Percentiles rank a stretch among this genome's conserved stretches.
Evolutionary conservation across 2,113 vertebrate genomes (phyloP).

Genomic region (Heptranchias perlo): DNA sequence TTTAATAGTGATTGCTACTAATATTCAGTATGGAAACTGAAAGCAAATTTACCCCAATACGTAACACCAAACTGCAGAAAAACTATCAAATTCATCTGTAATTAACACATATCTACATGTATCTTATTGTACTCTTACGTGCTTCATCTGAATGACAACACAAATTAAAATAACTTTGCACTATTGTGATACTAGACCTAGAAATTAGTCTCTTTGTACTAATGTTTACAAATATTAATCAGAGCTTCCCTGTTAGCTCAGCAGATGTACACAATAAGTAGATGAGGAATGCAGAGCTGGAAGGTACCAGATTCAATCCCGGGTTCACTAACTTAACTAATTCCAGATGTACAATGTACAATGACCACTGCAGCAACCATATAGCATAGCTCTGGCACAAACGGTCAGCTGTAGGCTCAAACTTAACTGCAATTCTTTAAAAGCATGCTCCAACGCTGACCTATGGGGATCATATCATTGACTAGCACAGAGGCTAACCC

Average conservation of each 20-base stretch:
- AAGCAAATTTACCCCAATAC: neutral
- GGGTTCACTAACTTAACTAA: neutral
- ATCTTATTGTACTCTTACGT: neutral
- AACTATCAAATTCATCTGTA: neutral
- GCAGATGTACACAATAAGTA: neutral
- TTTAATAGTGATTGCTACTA: neutral
- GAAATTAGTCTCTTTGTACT: neutral
- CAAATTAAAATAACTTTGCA: neutral
- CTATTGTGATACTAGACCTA: neutral
- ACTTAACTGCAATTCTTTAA: neutral
- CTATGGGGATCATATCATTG: neutral
- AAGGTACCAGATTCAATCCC: neutral
- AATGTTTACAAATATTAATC: neutral
- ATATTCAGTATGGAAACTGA: neutral
- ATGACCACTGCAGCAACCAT: too few relatives aligned
- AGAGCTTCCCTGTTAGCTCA: neutral
- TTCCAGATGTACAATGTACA: too few relatives aligned
- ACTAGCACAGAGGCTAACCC: neutral
- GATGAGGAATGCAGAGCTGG: neutral
- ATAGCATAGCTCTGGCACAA: too few relatives aligned
- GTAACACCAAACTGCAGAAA: neutral
- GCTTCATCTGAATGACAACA: neutral
- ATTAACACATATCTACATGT: neutral
- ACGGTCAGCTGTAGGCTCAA: too few relatives aligned
- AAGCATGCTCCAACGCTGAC: neutral